Base-by-base conservation (phyloP, 2,888 invertebrate genomes). In the Drosophila affinis region DNA sequence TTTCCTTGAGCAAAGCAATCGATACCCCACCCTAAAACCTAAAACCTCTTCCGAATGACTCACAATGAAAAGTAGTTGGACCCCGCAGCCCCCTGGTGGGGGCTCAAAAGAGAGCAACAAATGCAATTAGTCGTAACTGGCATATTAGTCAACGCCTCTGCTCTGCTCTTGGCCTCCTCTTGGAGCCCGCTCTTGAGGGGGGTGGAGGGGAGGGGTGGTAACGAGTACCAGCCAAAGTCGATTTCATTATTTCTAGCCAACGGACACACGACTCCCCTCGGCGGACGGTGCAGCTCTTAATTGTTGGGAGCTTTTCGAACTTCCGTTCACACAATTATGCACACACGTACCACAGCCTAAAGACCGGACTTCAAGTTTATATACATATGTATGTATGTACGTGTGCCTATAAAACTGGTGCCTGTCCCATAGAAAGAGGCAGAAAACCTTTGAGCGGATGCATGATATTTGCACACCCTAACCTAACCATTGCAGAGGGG, bases 61-160 rank as follows among this genome's bases (percentile, higher is more conserved):
- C 44, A 51, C 44, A 49, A 34, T 56, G 21, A 54, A 62, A 62
- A 62, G 45, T 17, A 39, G n/a, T 39, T 5, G n/a, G 39, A 6
- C 39, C 39, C 14, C 39, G 6, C 2, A 39, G 24, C 39, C 39
- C 39, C 39, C 3, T 39, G 14, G 6, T n/a, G 39, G 39, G 39
- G 45, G 18, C 52, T 49, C 17, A n/a, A 29, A 32, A 49, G 53
- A 47, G 46, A 51, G 39, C 34, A 56, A 69, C 34, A 56, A 71
- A 63, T 71, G 72, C 74, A 82, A 82, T 82, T 86, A 86, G 78
- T 74, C 76, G 39, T 75, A 81, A 81, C 85, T 77, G 79, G 62
- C 64, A 57, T 58, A 64, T 85, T 85, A 85, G 80, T 73, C 80
- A 82, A 78, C 78, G 51, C 18, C 39, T 14, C n/a, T 56, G 47